These are phyloP conservation scores for Valencia hispanica DNA, from an alignment of 2,797 vertebrate genomes.

Conservation along the genomic window DNA sequence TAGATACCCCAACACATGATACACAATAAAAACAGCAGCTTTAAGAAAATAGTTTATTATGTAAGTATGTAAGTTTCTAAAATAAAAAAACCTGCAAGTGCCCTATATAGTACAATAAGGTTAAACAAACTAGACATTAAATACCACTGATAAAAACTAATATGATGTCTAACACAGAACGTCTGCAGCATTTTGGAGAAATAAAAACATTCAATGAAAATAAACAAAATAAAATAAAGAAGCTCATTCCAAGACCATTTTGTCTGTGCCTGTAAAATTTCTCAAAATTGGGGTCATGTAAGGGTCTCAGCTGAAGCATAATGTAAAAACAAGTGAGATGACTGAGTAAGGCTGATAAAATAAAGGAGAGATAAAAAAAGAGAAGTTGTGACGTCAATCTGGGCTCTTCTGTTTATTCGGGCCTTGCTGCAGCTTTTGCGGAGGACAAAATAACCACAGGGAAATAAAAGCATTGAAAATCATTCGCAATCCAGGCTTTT, in stretches of 20 bases:
- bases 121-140: neutral
- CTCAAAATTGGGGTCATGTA: neutral
- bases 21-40: neutral
- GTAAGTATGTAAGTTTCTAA: no score
- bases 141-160: neutral
- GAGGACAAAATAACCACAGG: neutral
- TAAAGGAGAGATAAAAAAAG: neutral
- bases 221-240: neutral
- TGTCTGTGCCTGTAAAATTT: neutral
- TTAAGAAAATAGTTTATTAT: neutral
- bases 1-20: no score
- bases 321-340: neutral
- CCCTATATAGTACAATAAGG: no score
- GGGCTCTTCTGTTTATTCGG: neutral
- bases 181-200: neutral
- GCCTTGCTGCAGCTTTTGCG: neutral
- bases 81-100: no score
- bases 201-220: neutral
- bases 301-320: neutral
- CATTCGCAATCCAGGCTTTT: neutral
- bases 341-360: neutral
- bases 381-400: neutral
- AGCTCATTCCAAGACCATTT: neutral
- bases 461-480: neutral
- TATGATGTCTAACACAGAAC: neutral